Evolutionary conservation across 2,888 invertebrate species (phyloP), one percentile per base, ranked within the genome.

Genomic region (Aleiodes alternator): DNA sequence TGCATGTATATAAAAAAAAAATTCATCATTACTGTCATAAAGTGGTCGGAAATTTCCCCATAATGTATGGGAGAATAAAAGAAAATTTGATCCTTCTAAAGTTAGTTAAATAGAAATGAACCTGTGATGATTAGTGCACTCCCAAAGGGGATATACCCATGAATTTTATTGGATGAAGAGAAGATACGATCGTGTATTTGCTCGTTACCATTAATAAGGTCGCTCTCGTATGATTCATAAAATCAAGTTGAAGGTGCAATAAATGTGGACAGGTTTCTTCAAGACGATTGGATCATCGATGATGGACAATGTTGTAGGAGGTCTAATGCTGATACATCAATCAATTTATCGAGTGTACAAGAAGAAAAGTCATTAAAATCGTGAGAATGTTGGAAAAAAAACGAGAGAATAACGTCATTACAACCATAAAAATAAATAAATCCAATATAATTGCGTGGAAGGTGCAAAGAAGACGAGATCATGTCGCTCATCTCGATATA

Each of bases 391-490:
- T 68, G 12, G n/a, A 23, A 3, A n/a, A 6, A 31, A 23, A 23
- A 23, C 23, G 23, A 23, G 2, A 31, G 31, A 31, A 51, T 31
- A 68, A 68, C 31, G 12, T 68, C 50, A 51, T 51, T 51, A 68
- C 29, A 51, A 14, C 68, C 50, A 68, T 68, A 50, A 68, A 51
- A 68, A 68, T 68, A 68, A 64, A 64, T 64, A 64, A 64, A 64
- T 48, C 48, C 64, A 64, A 43, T 64, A 64, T 64, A 64, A 64
- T 64, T 64, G 64, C 64, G 23, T 11, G 43, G 48, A 34, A 64
- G 64, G 64, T 64, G 64, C 64, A 64, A 64, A 64, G 64, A 48
- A 64, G 64, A 64, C 48, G 48, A 43, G 43, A 64, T 64, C 64
- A 68, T 68, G 68, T 51, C 68, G 51, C 51, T 50, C 34, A 68